Conservation (phyloP, 2,888 invertebrate genomes). For the Campoplex capitator region DNA sequence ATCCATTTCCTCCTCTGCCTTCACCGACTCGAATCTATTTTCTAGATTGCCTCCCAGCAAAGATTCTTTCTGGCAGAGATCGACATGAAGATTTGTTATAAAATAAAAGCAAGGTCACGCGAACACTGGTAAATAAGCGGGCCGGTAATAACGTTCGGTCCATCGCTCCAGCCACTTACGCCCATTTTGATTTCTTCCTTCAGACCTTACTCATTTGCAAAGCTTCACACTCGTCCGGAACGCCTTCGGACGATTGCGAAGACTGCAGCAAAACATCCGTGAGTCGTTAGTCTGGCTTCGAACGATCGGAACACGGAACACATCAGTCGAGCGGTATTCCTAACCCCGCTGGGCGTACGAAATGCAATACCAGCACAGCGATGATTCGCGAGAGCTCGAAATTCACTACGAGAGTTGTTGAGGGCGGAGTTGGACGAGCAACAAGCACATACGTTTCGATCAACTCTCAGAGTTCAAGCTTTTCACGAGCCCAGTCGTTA, state of each 20-base stretch:
- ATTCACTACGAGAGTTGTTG: slow-evolving; percentile 72
- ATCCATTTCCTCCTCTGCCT: slow-evolving; percentile 56
- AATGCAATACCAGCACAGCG: slow-evolving; percentile 32
- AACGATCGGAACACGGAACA: slow-evolving; percentile 68
- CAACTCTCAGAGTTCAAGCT: slow-evolving; percentile 63
- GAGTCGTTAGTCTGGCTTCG: slow-evolving; percentile 73
- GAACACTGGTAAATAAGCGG: slow-evolving; percentile 37
- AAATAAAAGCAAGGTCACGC: slow-evolving; percentile 1
- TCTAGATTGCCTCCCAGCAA: neutral
- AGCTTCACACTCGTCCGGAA: slow-evolving; percentile 39
- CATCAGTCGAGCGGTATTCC: slow-evolving; percentile 58
- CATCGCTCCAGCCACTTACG: slow-evolving; percentile 61
- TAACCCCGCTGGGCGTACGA: slow-evolving; percentile 47
- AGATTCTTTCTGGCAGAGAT: neutral
- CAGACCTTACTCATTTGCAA: slow-evolving; percentile 61
- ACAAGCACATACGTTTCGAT: slow-evolving; percentile 73
- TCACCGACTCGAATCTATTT: neutral
- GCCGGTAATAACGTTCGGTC: slow-evolving; percentile 45
- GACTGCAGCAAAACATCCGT: slow-evolving; percentile 22
- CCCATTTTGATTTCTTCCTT: slow-evolving; percentile 62
- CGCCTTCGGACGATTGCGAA: slow-evolving; percentile 55
- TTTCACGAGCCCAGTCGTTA: slow-evolving; percentile 80
- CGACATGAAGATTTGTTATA: neutral
- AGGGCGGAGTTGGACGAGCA: slow-evolving; percentile 77
- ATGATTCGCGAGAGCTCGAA: slow-evolving; percentile 62